Percentiles rank a stretch among this genome's conserved stretches.
These are phyloP conservation scores for Heterochromis multidens DNA, from an alignment of 2,113 vertebrate genomes.

Conservation along the genomic window DNA sequence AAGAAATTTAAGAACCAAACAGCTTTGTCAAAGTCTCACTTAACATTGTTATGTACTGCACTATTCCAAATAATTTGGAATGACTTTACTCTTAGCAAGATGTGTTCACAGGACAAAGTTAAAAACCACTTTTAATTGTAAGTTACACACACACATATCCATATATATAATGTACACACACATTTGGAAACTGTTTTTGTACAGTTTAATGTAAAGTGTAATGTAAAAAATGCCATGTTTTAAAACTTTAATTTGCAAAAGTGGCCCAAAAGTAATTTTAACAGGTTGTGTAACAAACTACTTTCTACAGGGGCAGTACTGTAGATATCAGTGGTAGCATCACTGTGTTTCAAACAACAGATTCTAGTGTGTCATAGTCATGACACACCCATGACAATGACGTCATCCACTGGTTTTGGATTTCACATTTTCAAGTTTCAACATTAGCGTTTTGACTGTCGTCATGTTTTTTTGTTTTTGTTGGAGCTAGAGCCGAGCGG, in stretches of 20 bases:
- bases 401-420: neutral
- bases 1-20: neutral
- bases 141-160: too few species aligned
- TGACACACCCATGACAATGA: fast-evolving
- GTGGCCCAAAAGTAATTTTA: neutral
- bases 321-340: neutral
- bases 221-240: neutral
- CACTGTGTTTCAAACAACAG: neutral
- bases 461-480: neutral
- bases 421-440: neutral
- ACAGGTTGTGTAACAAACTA: neutral
- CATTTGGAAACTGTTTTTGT: too few species aligned
- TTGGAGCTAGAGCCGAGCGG: neutral
- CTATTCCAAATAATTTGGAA: too few species aligned
- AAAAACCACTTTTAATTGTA: too few species aligned
- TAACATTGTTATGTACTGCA: too few species aligned
- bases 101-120: too few species aligned
- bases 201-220: too few species aligned
- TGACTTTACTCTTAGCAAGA: too few species aligned
- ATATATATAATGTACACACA: too few species aligned
- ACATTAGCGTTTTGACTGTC: neutral
- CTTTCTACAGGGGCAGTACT: neutral
- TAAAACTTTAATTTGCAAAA: neutral
- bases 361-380: neutral
- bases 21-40: neutral